A percentile compares a stretch with the other conserved stretches of the same genome.
These are phyloP conservation scores for Zingel zingel DNA, from an alignment of 2,113 vertebrate genomes.

Conservation along the genomic window DNA sequence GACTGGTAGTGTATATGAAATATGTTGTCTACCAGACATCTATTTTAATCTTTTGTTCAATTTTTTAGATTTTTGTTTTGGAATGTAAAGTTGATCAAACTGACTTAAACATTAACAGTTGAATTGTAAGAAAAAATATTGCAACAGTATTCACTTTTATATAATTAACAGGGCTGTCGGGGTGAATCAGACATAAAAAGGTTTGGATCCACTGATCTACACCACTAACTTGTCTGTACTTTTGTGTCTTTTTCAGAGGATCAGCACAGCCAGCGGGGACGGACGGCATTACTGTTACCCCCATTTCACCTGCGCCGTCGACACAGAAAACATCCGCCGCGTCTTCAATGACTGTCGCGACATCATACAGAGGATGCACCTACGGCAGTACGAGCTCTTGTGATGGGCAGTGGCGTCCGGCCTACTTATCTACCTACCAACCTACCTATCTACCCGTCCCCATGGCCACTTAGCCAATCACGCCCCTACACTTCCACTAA, in stretches of 20 bases:
- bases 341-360: conserved; percentile 99
- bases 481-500: conserved; percentile 33
- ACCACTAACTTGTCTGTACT: neutral
- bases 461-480: conserved; percentile 62
- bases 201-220: neutral
- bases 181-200: neutral
- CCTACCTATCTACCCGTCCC: conserved; percentile 33
- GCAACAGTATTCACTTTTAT: too few species aligned
- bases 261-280: conserved; percentile 98
- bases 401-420: conserved; percentile 84
- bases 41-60: too few species aligned
- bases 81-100: too few species aligned
- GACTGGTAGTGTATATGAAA: too few species aligned
- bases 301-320: conserved; percentile 98
- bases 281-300: conserved; percentile 99
- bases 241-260: conserved; percentile 87
- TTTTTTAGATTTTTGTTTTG: too few species aligned
- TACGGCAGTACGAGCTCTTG: conserved; percentile 99
- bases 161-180: neutral
- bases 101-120: too few species aligned
- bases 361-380: conserved; percentile 99
- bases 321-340: conserved; percentile 98
- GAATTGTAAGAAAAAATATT: too few species aligned
- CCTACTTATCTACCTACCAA: conserved; percentile 44
- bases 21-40: too few species aligned